phyloP scores from a whole-genome alignment of 1,140 invertebrate genomes.

The Papilio polyxenes region DNA sequence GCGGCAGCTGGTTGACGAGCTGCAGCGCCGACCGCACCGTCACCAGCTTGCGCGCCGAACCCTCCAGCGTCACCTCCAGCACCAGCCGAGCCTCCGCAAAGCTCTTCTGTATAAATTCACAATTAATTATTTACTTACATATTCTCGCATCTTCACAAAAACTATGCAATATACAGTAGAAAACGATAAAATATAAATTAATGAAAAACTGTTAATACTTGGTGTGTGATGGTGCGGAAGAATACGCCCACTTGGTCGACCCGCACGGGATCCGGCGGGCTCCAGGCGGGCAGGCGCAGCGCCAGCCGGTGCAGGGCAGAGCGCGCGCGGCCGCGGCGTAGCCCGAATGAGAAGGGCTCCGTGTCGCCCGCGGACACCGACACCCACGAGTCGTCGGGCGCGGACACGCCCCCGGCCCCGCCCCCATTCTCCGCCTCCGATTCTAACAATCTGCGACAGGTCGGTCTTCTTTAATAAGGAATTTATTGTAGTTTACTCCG shows the following conservation, averaged over 20 bases:
- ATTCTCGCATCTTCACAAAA: neutral
- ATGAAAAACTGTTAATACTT: conserved; percentile 48
- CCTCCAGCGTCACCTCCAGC: conserved; percentile 94
- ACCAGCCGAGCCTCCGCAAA: conserved; percentile 86
- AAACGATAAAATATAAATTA: neutral
- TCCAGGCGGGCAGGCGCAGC: conserved; percentile 95
- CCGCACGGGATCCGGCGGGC: conserved; percentile 91
- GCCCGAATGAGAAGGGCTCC: conserved; percentile 91
- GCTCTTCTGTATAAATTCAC: conserved; percentile 60
- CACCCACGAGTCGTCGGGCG: conserved; percentile 84
- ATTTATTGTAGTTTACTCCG: neutral
- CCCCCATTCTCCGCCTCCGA: conserved; percentile 31
- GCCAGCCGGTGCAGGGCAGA: conserved; percentile 90
- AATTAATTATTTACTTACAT: conserved; percentile 36
- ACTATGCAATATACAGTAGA: no score
- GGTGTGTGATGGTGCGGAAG: conserved; percentile 88
- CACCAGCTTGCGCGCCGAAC: conserved; percentile 96
- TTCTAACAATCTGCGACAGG: neutral
- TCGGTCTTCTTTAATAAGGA: neutral
- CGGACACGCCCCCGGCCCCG: conserved; percentile 44
- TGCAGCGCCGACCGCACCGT: conserved; percentile 95
- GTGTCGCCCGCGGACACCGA: conserved; percentile 86
- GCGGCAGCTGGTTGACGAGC: conserved; percentile 88
- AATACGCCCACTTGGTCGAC: conserved; percentile 97
- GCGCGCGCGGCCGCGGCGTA: conserved; percentile 89